phyloP scores from a whole-genome alignment of 2,797 vertebrate genomes.

The Dermochelys coriacea region DNA sequence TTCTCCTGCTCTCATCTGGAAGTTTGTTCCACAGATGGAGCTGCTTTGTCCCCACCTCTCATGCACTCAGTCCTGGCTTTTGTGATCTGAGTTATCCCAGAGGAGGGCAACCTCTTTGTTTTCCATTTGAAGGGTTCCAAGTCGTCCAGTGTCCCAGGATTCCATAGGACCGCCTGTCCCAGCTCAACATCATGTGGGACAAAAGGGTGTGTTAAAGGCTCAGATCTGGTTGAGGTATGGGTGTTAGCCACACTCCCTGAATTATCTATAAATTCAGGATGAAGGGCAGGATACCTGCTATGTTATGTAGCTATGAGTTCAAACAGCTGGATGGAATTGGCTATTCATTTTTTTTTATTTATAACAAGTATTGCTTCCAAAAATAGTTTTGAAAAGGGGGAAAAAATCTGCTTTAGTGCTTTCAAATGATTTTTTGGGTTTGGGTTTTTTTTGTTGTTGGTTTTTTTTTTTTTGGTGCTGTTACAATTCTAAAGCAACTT shows the following conservation, averaged over 20 bases:
- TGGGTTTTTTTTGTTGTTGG: too few relatives aligned
- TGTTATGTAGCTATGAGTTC: not conserved
- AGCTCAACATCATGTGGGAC: not conserved
- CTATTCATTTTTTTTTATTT: not conserved
- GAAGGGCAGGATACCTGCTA: not conserved
- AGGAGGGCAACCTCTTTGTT: not conserved
- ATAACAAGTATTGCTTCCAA: not conserved
- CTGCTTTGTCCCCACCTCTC: not conserved
- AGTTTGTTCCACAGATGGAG: not conserved
- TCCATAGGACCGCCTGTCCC: not conserved
- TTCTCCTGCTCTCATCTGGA: constrained; percentile 14
- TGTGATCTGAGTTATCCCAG: not conserved
- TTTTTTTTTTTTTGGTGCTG: constrained; percentile 17
- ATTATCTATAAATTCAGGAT: not conserved
- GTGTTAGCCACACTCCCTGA: not conserved
- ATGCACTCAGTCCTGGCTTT: not conserved
- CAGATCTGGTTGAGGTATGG: not conserved
- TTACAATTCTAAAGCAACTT: constrained; percentile 55
- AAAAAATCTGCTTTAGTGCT: constrained; percentile 52
- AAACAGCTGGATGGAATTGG: not conserved
- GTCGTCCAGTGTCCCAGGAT: not conserved
- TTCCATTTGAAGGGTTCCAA: not conserved
- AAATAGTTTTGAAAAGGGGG: constrained; percentile 24
- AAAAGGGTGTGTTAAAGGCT: not conserved
- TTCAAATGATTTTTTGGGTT: constrained; percentile 30